Percentiles rank a stretch among this genome's conserved stretches.
These are phyloP conservation scores for Cottus gobio DNA, from an alignment of 2,113 vertebrate genomes.

Conservation along the genomic window DNA sequence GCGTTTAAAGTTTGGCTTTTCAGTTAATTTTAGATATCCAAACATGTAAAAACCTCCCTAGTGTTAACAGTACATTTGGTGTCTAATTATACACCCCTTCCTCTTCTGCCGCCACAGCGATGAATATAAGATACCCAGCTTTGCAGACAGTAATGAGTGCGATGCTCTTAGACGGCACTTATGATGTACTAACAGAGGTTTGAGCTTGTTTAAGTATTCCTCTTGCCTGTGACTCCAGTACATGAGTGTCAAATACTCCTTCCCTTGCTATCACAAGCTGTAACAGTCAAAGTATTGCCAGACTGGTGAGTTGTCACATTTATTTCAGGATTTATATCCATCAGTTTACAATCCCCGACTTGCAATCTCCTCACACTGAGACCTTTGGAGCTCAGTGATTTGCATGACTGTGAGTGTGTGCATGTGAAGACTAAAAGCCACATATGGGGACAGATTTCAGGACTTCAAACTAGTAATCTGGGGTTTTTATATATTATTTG, in stretches of 20 bases:
- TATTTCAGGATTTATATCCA: constrained; percentile 37
- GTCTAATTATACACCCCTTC: constrained; percentile 46
- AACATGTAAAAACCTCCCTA: constrained; percentile 43
- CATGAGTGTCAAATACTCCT: constrained; percentile 41
- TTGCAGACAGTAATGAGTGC: constrained; percentile 44
- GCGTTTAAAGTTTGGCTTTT: constrained; percentile 24
- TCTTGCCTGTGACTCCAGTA: constrained; percentile 45
- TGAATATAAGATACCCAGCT: constrained; percentile 55
- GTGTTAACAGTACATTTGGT: constrained; percentile 49
- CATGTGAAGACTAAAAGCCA: not conserved
- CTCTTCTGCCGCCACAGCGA: constrained; percentile 27
- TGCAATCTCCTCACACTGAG: constrained; percentile 1
- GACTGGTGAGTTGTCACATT: constrained; percentile 39
- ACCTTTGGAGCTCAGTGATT: constrained; percentile 5
- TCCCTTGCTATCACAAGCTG: constrained; percentile 37
- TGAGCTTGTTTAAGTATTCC: constrained; percentile 49
- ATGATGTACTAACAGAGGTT: constrained; percentile 59
- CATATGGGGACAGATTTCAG: not conserved
- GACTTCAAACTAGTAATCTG: constrained; percentile 1
- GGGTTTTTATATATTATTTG: constrained; percentile 6
- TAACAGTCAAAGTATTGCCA: constrained; percentile 51
- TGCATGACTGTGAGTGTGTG: constrained; percentile 9
- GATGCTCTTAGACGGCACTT: constrained; percentile 66
- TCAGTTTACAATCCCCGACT: constrained; percentile 32
- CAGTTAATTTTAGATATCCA: constrained; percentile 25